Percentiles rank a stretch among this genome's conserved stretches.
Evolutionary conservation across 2,113 vertebrate genomes (phyloP).

Genomic region (Serilophus lunatus): DNA sequence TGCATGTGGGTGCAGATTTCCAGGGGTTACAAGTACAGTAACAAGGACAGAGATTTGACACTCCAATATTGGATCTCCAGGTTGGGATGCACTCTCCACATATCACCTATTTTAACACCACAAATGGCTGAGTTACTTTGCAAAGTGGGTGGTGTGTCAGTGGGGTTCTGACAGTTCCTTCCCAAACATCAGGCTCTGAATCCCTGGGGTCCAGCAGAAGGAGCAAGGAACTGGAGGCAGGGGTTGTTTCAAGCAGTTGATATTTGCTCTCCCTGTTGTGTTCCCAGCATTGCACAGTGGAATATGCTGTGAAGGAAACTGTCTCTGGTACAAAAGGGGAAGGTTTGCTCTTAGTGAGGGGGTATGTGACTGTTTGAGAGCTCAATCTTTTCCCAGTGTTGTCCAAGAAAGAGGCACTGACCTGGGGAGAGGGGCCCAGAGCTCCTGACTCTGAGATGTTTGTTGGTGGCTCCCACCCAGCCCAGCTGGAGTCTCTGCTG

Average conservation of each 20-base stretch:
- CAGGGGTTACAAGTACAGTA: neutral
- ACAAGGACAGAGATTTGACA: neutral
- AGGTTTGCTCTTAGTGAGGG: neutral
- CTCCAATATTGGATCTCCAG: neutral
- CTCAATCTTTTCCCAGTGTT: neutral
- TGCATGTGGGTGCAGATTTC: neutral
- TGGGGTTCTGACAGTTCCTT: neutral
- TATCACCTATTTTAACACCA: neutral
- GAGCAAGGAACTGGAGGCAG: neutral
- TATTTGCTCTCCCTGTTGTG: neutral
- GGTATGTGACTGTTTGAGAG: neutral
- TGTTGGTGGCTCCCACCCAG: neutral
- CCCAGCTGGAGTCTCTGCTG: neutral
- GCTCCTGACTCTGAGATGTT: accelerated
- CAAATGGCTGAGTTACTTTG: neutral
- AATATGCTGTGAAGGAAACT: neutral
- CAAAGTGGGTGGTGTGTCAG: neutral
- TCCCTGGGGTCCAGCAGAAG: neutral
- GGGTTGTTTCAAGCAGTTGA: no score
- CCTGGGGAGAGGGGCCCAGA: neutral
- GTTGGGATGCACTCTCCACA: neutral
- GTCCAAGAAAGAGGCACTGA: neutral
- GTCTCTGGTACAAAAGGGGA: neutral
- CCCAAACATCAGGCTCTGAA: neutral
- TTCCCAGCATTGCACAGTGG: neutral